Base-by-base conservation (phyloP, 37 sponge, comb jelly and placozoan species). In the Halichondria panicea region DNA sequence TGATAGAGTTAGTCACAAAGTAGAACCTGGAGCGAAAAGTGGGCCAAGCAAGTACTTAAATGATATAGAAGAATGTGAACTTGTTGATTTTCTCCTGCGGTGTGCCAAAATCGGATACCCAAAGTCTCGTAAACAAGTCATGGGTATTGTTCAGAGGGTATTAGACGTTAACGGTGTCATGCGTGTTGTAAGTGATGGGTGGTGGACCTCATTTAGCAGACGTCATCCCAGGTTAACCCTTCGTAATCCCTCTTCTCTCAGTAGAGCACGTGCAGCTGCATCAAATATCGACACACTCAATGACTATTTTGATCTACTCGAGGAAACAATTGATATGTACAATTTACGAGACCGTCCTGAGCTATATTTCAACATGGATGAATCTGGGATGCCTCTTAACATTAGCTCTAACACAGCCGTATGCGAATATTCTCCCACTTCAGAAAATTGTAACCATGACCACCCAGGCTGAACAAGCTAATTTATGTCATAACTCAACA, bases 301-400 rank as follows among this genome's bases (percentile, higher is more conserved):
- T 43, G 28, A 11, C 15, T 81, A 81, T 39, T 81, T 41, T 58
- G 74, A 81, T 38, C 25, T 81, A 36, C 66, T 81, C 15, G 66
- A 81, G 40, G 37, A 70, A 18, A 62, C 74, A 5, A 19, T 81
- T 5, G 48, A 32, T 9, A 65, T n/a, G 41, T 58, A 81, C 74
- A 69, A 68, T 40, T 28, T 82, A 36, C 11, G 45, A 4, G 59
- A 82, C 62, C 38, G 76, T 22, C 84, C 76, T 15, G 24, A 13
- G 4, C 64, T 52, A 61, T 66, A 62, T 41, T 82, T 64, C 48
- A 82, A 82, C 38, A 64, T 15, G n/a, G 84, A 74, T 72, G 67
- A 82, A 46, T 27, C 59, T 11, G 75, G 76, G 8, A 40, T 82
- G 68, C 75, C 84, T 4, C 53, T 75, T 9, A 39, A 66, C n/a